phyloP scores from a whole-genome alignment of 2,888 invertebrate genomes.

The Thelaira solivaga region DNA sequence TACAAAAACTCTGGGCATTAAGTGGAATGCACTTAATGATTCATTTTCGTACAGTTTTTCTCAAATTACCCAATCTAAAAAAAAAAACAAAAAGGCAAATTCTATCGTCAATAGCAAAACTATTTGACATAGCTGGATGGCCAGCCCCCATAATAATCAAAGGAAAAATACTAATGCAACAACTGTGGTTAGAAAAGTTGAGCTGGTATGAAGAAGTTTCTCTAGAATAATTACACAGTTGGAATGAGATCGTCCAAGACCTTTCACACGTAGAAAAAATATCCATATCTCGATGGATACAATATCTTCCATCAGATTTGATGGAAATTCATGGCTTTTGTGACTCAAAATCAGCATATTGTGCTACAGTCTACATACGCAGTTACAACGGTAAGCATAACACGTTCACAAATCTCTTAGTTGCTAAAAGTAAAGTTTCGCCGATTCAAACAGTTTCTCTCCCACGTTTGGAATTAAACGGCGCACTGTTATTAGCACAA shows the following conservation, averaged over 20 bases:
- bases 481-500: neutral
- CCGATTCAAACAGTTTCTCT: neutral
- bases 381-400: neutral
- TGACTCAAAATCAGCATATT: neutral
- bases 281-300: neutral
- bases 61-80: neutral
- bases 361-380: neutral
- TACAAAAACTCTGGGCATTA: neutral
- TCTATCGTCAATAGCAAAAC: neutral
- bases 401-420: neutral
- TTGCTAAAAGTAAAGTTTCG: neutral
- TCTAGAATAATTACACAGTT: neutral
- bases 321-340: neutral
- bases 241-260: neutral
- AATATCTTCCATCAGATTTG: neutral
- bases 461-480: neutral
- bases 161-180: neutral
- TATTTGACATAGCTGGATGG: neutral
- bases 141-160: neutral
- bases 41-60: neutral
- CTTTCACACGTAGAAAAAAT: neutral
- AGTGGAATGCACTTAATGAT: neutral
- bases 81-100: neutral
- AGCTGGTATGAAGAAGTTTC: neutral
- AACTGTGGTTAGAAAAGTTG: neutral